Percentiles rank a stretch among this genome's conserved stretches.
phyloP scores from a whole-genome alignment of 2,888 invertebrate genomes.

The Trachelus tabidus region DNA sequence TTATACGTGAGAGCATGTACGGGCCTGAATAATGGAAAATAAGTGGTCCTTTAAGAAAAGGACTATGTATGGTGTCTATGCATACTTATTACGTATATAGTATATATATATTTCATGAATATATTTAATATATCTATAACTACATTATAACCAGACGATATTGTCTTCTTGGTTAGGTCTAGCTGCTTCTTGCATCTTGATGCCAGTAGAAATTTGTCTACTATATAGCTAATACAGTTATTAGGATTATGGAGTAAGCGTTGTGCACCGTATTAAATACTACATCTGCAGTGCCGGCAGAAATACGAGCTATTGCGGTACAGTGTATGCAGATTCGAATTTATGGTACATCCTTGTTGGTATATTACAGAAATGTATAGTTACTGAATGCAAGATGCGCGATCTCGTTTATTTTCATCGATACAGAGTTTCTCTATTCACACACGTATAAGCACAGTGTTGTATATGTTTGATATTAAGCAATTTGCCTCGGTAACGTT shows the following conservation, averaged over 20 bases:
- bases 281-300: not conserved
- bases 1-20: not conserved
- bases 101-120: not conserved
- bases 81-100: not conserved
- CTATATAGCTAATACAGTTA: not conserved
- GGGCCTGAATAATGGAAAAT: not conserved
- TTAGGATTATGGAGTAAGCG: not conserved
- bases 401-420: not conserved
- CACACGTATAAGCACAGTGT: not conserved
- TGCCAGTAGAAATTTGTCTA: not conserved
- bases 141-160: not conserved
- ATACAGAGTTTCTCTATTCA: not conserved
- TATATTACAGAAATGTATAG: not conserved
- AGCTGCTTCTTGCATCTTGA: not conserved
- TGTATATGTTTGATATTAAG: not conserved
- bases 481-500: not conserved
- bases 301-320: not conserved
- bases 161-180: not conserved
- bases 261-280: not conserved
- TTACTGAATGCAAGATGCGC: not conserved
- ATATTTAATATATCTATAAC: not conserved
- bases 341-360: not conserved
- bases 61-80: not conserved
- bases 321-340: not conserved
- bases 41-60: not conserved